Evolutionary conservation across 2,113 vertebrate species (phyloP).

Genomic region (Sphyrna mokarran): DNA sequence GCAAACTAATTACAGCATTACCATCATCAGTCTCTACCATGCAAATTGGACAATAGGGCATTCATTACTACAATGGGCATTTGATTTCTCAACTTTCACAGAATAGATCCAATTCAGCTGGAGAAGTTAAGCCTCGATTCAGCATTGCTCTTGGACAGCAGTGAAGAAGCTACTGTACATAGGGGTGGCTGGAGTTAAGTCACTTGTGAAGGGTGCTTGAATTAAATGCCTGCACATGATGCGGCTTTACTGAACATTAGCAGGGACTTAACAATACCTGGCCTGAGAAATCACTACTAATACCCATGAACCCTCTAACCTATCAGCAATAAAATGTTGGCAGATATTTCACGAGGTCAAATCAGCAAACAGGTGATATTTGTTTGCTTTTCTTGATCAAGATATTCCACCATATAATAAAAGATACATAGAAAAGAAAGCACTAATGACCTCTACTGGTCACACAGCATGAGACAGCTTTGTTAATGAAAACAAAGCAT

Average conservation of each 20-base stretch:
- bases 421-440: not conserved
- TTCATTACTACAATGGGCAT: not conserved
- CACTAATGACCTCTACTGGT: not conserved
- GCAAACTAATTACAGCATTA: not conserved
- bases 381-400: not conserved
- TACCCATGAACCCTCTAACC: not conserved
- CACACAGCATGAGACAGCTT: not conserved
- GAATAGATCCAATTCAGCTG: not conserved
- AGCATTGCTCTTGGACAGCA: not conserved
- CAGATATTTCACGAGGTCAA: not conserved
- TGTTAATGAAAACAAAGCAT: not conserved
- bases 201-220: not conserved
- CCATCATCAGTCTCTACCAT: not conserved
- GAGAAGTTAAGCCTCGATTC: not conserved
- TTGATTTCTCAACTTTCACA: not conserved
- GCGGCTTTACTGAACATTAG: not conserved
- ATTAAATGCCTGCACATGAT: not conserved
- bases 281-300: not conserved
- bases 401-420: not conserved
- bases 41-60: not conserved
- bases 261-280: not conserved
- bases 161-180: not conserved
- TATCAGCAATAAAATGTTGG: not conserved
- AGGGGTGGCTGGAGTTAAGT: not conserved
- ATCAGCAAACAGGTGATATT: not conserved